Base-by-base conservation (phyloP, 2,888 invertebrate genomes). In the Brenthis ino region DNA sequence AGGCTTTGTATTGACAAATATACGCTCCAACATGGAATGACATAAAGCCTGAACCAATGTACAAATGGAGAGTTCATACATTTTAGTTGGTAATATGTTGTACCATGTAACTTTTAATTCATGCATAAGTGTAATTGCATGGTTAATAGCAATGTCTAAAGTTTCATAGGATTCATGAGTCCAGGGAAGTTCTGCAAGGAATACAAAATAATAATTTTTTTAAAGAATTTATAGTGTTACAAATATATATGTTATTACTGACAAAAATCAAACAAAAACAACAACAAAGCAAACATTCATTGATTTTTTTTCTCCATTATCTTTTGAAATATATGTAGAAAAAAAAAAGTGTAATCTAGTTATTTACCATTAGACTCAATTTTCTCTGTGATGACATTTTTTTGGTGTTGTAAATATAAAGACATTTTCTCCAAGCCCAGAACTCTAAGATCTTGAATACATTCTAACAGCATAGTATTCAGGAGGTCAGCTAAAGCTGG, bases 381-480 rank as follows among this genome's bases (percentile, higher is more conserved):
- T 72, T 83, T 85, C 64, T 87, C 82, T 28, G 76, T 77, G n/a
- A 93, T 92, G 56, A 70, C 73, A 71, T 79, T 83, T 71, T 85
- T 92, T 77, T 92, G 87, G 43, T 81, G 83, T 73, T 90, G 87
- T 66, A 93, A 75, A 72, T 88, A 93, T 14, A 89, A 72, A 3
- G 93, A 92, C 69, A 93, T 81, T 73, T 91, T 93, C 76, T 91
- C 90, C 56, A 93, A 77, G 0, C 91, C 93, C 43, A 91, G 78
- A 2, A 89, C 85, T 66, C 93, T 80, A 6, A 93, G 79, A 69
- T 93, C 91, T 64, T 93, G 92, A 24, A 93, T 85, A 65, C 86
- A 83, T 74, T 92, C 93, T 64, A 91, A 76, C 50, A 93, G 76
- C 2, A 82, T 78, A 6, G 85, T 73, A 65, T 82, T 81, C 1